Conservation (phyloP, 2,113 vertebrate species). For the Sakesphorus luctuosus region DNA sequence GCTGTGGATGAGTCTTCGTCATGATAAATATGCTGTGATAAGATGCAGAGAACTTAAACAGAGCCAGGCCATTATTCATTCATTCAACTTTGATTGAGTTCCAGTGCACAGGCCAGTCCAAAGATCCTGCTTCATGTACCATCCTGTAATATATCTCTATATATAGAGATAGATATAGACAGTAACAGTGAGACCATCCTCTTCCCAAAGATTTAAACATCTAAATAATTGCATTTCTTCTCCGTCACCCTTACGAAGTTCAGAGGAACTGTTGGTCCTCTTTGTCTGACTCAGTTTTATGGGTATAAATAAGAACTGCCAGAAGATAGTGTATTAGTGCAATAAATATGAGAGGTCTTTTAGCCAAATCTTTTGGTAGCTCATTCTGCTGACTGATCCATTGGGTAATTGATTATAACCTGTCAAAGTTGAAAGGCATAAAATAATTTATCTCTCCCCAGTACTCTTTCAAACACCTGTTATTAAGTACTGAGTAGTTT, state of each 20-base stretch:
- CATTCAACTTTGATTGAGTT: background rate
- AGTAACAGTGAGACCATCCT: background rate
- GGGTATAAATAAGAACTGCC: background rate
- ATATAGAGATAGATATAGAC: background rate
- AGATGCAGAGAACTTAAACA: background rate
- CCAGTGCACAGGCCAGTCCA: background rate
- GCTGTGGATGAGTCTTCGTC: background rate
- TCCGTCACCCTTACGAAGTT: background rate
- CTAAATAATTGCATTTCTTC: background rate
- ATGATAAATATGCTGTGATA: background rate
- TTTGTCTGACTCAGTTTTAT: background rate
- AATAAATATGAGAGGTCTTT: background rate
- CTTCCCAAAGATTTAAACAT: background rate
- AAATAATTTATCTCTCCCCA: background rate
- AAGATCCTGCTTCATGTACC: background rate
- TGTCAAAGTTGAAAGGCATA: background rate
- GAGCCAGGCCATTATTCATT: background rate
- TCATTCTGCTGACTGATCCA: background rate
- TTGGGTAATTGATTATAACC: background rate
- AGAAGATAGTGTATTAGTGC: background rate
- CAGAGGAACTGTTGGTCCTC: background rate
- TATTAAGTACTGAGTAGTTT: background rate
- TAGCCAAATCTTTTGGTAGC: background rate
- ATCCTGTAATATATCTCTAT: background rate
- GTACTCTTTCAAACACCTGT: background rate